A percentile compares a stretch with the other conserved stretches of the same genome.
Evolutionary conservation across 1,140 invertebrate species (phyloP).

Genomic region (Zaprionus ornatus): DNA sequence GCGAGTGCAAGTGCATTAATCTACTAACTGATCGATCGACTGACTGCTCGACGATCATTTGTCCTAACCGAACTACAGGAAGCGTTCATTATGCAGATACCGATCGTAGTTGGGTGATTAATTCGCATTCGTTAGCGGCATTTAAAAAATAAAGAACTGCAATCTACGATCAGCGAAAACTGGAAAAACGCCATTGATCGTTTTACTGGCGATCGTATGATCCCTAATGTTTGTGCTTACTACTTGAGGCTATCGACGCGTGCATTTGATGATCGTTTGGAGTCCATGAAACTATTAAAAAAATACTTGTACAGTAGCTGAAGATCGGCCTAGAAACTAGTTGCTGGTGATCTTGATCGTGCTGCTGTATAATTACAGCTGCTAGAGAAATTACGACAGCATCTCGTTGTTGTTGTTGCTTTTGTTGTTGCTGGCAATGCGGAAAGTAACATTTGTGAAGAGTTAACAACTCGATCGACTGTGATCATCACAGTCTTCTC

Average conservation of each 20-base stretch:
- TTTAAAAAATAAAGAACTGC: no score
- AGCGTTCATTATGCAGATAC: not conserved
- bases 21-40: not conserved
- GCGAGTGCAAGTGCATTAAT: not conserved
- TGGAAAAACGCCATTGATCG: not conserved
- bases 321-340: conserved; percentile 4
- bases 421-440: not conserved
- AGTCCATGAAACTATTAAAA: not conserved
- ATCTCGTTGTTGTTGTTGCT: not conserved
- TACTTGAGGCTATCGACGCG: not conserved
- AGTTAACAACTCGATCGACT: not conserved
- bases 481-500: not conserved
- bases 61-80: not conserved
- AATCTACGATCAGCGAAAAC: not conserved
- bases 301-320: not conserved
- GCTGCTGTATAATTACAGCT: not conserved
- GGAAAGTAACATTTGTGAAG: not conserved
- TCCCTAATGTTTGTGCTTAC: not conserved
- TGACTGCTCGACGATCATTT: not conserved
- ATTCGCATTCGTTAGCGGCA: not conserved
- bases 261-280: not conserved
- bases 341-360: not conserved
- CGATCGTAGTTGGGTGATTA: not conserved
- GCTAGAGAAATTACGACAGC: not conserved
- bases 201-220: not conserved